Conservation (phyloP, 2,797 vertebrate species). For the Saxicola maurus region DNA sequence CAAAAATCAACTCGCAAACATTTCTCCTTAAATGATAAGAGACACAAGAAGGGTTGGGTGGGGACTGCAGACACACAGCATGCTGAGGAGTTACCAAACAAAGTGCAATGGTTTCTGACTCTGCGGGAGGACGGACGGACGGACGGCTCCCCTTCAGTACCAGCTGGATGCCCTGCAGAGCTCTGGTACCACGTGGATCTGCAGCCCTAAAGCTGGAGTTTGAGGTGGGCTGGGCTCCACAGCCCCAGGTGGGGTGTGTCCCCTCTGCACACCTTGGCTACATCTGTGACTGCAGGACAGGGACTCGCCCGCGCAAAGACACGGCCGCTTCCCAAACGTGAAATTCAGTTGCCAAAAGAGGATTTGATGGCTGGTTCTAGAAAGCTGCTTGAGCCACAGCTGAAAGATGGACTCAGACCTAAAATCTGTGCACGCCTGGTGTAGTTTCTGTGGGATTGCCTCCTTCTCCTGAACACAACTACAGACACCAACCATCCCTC, state of each 20-base stretch:
- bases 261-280: constrained; percentile 10
- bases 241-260: not conserved
- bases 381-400: constrained; percentile 42
- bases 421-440: not conserved
- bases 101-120: constrained; percentile 58
- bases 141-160: constrained; percentile 2
- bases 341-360: not conserved
- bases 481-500: not conserved
- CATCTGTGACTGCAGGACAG: not conserved
- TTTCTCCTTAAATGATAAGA: constrained; percentile 49
- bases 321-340: not conserved
- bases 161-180: not conserved
- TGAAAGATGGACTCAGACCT: constrained; percentile 38
- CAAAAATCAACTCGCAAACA: constrained; percentile 26
- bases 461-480: not conserved
- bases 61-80: constrained; percentile 29
- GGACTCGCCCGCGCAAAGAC: not conserved
- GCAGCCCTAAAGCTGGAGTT: not conserved
- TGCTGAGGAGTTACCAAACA: constrained; percentile 25
- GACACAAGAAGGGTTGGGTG: not conserved
- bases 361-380: not conserved
- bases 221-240: not conserved
- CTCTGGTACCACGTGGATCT: not conserved
- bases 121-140: constrained; percentile 6
- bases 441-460: not conserved